Evolutionary conservation across 2,888 invertebrate species (phyloP), one percentile per base, ranked within the genome.

Genomic region (Amaurobius ferox): DNA sequence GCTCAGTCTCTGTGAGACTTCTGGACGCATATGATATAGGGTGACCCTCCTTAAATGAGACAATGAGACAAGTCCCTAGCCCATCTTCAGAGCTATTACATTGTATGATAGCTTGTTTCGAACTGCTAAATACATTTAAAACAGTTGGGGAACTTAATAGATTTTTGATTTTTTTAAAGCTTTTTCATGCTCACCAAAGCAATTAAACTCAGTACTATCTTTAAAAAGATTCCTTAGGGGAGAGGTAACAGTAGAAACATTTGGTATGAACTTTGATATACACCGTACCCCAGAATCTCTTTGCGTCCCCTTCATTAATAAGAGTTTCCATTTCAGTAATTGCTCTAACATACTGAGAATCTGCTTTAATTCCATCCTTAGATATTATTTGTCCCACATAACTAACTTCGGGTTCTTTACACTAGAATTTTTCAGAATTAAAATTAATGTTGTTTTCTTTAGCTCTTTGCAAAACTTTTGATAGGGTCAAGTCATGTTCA

Each of bases 61-160:
- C n/a, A 16, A 70, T 1, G 23, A 44, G 70, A 23, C 70, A 70
- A 16, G 70, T 28, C 2, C 39, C 70, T 28, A 70, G 39, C 2
- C 70, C 39, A 70, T 70, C 70, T 40, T 70, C 32, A 40, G 70
- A 70, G 13, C 70, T 70, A 39, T 70, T 40, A 70, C 70, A 70
- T 28, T 70, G 70, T 26, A 70, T 70, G 13, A 23, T 70, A 9
- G 40, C 23, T 23, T 5, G 40, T 40, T 23, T 23, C 3, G 23
- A 40, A 23, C 13, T 11, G 26, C 40, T 70, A 40, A 70, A 70
- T 7, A 70, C 44, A 40, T 70, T 70, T 23, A 70, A 44, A 40
- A 70, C 26, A 77, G 64, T 9, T 23, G 28, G 5, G 9, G 9
- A 29, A 29, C 64, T 64, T 16, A 64, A 9, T 16, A 64, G 30